Evolutionary conservation across 1,140 invertebrate genomes (phyloP), one percentile per base, ranked within the genome.

Genomic region (Drosophila punjabiensis): DNA sequence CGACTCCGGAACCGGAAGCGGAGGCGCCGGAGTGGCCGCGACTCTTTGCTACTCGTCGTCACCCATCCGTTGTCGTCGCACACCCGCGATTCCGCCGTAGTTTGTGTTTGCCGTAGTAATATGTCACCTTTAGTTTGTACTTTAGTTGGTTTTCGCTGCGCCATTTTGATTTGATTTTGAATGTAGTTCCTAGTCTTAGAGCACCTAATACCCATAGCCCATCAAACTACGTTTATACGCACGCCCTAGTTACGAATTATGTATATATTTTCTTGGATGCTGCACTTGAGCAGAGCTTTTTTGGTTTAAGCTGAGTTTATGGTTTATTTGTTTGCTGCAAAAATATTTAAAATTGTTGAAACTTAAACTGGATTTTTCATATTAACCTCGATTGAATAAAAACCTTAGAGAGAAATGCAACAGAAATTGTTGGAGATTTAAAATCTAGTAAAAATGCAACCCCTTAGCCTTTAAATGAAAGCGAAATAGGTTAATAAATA

Each of bases 81-180:
- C 56, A 74, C 45, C 63, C 74, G 76, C 74, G 79, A 52, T 20
- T 43, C 79, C 76, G 60, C 69, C 64, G 82, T 85, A 85, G 75
- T 70, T 79, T 43, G 41, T 41, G 41, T 39, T 62, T 52, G 48
- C 35, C 33, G 68, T 71, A 69, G 68, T 30, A 6, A 33, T 18
- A n/a, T 33, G 37, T 71, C 43, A 37, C 32, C 53, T 37, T 58
- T 58, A 58, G 55, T 30, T 55, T 55, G 41, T 71, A 56, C 14
- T 20, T 71, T 71, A 28, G 66, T 71, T 58, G 39, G 50, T 69
- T 65, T 69, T 10, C 65, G 35, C 66, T 71, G 68, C 58, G 45
- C 20, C 53, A 24, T 39, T 58, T 39, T 58, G 55, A 28, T 58
- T 58, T 58, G 20, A 58, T 39, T 58, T 58, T 58, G 55, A 58